Percentiles rank a stretch among this genome's conserved stretches.
These are phyloP conservation scores for Callionymus lyra DNA, from an alignment of 2,113 vertebrate species.

Conservation along the genomic window DNA sequence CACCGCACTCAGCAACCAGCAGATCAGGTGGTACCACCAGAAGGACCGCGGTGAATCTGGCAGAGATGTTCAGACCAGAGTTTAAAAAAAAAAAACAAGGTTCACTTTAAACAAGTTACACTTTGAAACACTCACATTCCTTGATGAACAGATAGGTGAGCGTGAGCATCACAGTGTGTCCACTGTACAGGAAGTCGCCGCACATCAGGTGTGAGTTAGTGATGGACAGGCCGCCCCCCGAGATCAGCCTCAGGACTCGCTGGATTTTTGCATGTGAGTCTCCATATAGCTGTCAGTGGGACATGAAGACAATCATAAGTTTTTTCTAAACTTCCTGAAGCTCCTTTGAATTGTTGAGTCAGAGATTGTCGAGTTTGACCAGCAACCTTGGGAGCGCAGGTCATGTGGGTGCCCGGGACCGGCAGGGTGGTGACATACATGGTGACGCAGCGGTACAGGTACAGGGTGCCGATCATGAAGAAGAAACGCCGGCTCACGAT, in stretches of 20 bases:
- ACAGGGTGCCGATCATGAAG: slow-evolving; percentile 91
- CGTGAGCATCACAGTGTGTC: slow-evolving; percentile 90
- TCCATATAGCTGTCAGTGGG: slow-evolving; percentile 74
- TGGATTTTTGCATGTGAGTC: slow-evolving; percentile 89
- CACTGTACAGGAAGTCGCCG: slow-evolving; percentile 94
- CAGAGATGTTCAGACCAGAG: too few relatives aligned
- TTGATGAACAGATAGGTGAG: slow-evolving; percentile 96
- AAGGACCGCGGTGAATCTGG: slow-evolving; percentile 90
- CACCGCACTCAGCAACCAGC: slow-evolving; percentile 88
- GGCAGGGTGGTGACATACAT: slow-evolving; percentile 96
- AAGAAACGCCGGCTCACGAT: slow-evolving; percentile 89
- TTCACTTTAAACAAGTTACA: background rate
- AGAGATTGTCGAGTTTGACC: background rate
- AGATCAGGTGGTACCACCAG: slow-evolving; percentile 95
- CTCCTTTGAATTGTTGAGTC: too few relatives aligned
- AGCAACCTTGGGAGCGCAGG: slow-evolving; percentile 92
- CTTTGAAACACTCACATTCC: slow-evolving; percentile 79
- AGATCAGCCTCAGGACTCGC: slow-evolving; percentile 82
- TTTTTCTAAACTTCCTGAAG: too few relatives aligned
- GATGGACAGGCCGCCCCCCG: slow-evolving; percentile 88
- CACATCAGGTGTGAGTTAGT: slow-evolving; percentile 91
- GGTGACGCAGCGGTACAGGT: slow-evolving; percentile 91
- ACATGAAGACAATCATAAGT: background rate
- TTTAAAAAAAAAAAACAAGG: background rate
- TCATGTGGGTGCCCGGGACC: slow-evolving; percentile 92